Base-by-base conservation (phyloP, 2,797 vertebrate genomes). In the Myripristis jacobus region DNA sequence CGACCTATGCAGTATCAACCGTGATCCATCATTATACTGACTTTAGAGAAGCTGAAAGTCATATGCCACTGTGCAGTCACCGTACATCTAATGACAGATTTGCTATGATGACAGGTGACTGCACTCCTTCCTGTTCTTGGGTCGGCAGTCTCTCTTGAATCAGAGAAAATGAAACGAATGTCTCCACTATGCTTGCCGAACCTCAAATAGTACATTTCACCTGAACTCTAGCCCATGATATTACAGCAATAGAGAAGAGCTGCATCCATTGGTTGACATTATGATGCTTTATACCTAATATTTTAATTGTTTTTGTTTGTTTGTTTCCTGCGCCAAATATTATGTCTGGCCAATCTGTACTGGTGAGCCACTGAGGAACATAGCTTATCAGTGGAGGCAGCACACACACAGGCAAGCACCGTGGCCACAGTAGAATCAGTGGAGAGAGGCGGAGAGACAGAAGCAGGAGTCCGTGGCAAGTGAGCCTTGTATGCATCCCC, bases 1-100 rank as follows among this genome's bases (percentile, higher is more conserved):
- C 15, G 22, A 77, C 24, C 73, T 75, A 77, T 75, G 74, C 78
- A 80, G 77, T n/a, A 51, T 12, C 31, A 22, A 24, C 34, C n/a
- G 43, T 43, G 24, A 41, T 29, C 3, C 7, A 2, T 16, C 41
- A 15, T 44, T 22, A 27, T 27, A 31, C 48, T 19, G n/a, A 22
- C 29, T 25, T 13, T 12, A 29, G 12, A 43, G 3, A 53, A 57
- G 15, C 29, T 34, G 55, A 25, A 31, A 51, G 22, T 56, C 44
- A 36, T 66, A 41, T 43, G 11, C 12, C 29, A 24, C 50, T 13
- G 7, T 19, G 44, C 16, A 47, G 44, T 19, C 44, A 19, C 7
- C 19, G 44, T 24, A 25, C 21, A 25, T 41, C 13, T 41, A 41
- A 41, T 41, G 13, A 41, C 15, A 41, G 38, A 51, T 9, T 25